Conservation (phyloP, 2,888 invertebrate genomes). For the Folsomia candida region DNA sequence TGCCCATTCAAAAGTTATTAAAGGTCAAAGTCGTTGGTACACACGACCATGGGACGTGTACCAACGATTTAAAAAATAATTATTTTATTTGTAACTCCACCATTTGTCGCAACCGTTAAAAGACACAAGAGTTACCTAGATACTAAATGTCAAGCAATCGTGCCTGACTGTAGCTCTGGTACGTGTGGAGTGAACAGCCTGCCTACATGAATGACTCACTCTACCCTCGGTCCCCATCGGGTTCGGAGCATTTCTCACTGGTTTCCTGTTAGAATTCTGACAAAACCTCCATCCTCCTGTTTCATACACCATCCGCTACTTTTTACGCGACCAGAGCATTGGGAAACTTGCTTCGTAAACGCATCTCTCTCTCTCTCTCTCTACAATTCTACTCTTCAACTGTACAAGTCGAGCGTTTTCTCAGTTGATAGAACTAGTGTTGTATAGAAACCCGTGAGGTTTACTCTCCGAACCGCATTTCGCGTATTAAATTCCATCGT, state of each 20-base stretch:
- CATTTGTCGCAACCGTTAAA: too few species aligned
- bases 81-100: too few species aligned
- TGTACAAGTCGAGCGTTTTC: neutral
- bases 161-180: too few species aligned
- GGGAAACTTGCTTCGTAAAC: neutral
- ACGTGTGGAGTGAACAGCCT: neutral
- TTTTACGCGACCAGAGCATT: too few species aligned
- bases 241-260: constrained; percentile 10
- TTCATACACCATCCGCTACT: neutral
- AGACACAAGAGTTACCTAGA: too few species aligned
- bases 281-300: neutral
- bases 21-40: too few species aligned
- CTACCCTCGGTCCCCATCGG: constrained; percentile 18
- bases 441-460: neutral
- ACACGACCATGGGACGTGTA: too few species aligned
- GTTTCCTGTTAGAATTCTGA: neutral
- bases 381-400: too few species aligned
- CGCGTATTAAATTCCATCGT: neutral
- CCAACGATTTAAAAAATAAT: too few species aligned
- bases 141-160: too few species aligned
- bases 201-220: constrained; percentile 23
- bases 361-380: neutral
- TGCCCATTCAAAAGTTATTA: too few species aligned
- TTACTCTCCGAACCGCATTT: neutral
- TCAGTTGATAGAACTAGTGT: neutral